Conservation (phyloP, 2,113 vertebrate genomes). For the Haemorhous mexicanus region DNA sequence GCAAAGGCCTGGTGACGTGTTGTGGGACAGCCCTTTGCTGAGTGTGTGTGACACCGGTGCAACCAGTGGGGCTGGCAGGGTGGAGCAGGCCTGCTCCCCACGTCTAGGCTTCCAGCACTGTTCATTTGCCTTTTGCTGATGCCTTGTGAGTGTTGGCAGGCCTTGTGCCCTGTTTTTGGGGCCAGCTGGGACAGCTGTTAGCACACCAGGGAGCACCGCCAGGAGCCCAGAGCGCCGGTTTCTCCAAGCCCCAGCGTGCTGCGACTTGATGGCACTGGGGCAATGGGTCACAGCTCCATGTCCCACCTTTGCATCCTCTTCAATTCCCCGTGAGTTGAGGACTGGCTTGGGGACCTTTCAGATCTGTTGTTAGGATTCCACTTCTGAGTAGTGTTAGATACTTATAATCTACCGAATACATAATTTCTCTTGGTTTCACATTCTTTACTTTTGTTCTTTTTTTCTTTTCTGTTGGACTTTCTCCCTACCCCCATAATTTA, state of each 20-base stretch:
- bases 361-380: background rate
- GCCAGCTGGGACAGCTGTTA: background rate
- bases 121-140: background rate
- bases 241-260: background rate
- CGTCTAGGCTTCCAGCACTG: background rate
- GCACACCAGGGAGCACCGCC: background rate
- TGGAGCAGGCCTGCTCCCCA: background rate
- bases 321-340: background rate
- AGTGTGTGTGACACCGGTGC: rapidly evolving
- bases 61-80: background rate
- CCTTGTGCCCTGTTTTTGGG: background rate
- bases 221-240: background rate
- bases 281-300: background rate
- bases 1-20: rapidly evolving
- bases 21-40: background rate
- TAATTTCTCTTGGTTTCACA: background rate
- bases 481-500: background rate
- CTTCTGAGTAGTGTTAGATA: background rate
- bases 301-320: background rate
- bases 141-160: background rate
- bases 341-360: background rate
- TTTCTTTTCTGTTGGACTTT: background rate
- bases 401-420: background rate
- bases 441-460: background rate
- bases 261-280: background rate